Evolutionary conservation across 2,888 invertebrate genomes (phyloP).

Genomic region (Coenonympha arcania): DNA sequence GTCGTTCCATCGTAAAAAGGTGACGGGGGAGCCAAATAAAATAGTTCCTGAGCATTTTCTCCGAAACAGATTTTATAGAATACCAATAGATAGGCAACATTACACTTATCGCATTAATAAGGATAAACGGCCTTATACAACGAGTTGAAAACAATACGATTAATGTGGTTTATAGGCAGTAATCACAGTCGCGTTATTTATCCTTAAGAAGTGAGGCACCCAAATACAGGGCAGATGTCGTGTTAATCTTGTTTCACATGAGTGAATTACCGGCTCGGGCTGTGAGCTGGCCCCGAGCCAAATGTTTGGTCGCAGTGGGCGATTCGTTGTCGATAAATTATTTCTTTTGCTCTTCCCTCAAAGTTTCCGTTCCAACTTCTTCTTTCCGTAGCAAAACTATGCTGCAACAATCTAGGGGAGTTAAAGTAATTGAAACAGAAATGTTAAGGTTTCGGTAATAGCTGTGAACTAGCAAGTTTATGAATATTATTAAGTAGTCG

Average conservation of each 20-base stretch:
- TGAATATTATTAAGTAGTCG: too few species aligned
- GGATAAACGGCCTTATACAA: background rate
- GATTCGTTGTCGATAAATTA: slow-evolving; percentile 10
- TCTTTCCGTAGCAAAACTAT: slow-evolving; percentile 1
- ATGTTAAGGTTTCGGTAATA: background rate
- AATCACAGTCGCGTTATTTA: background rate
- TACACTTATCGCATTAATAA: background rate
- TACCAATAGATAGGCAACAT: too few species aligned
- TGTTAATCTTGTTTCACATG: slow-evolving; percentile 15
- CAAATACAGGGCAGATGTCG: slow-evolving; percentile 12
- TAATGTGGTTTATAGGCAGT: background rate
- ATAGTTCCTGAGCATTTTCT: too few species aligned
- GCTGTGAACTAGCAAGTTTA: too few species aligned
- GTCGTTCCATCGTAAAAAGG: too few species aligned
- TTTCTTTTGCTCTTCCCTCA: background rate
- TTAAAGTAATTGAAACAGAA: background rate
- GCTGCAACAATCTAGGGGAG: background rate
- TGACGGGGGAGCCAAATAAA: too few species aligned
- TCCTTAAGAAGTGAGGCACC: slow-evolving; percentile 4
- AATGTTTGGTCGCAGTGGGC: slow-evolving; percentile 12
- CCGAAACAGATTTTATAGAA: too few species aligned
- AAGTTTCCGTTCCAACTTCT: background rate
- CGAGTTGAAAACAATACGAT: background rate
- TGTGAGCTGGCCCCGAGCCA: slow-evolving; percentile 5
- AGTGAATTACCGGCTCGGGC: slow-evolving; percentile 12